Evolutionary conservation across 2,113 vertebrate genomes (phyloP).

Genomic region (Balaenoptera acutorostrata): DNA sequence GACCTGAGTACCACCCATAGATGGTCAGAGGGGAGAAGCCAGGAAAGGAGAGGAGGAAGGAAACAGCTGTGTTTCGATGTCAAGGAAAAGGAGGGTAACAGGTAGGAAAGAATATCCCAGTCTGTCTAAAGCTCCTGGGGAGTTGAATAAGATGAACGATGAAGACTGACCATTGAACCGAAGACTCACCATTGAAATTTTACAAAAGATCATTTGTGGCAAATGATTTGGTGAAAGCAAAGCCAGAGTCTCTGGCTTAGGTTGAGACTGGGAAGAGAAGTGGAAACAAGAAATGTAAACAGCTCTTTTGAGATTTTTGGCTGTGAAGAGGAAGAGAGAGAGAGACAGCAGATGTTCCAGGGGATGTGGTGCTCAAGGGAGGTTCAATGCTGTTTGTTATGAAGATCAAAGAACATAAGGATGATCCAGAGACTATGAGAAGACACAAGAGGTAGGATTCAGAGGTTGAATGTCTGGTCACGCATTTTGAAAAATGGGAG

Average conservation of each 20-base stretch:
- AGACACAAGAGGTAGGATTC: not conserved
- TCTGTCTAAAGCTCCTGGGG: not conserved
- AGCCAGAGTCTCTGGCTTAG: not conserved
- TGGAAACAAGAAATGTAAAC: not conserved
- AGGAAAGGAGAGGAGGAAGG: no score
- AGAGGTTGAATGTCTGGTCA: not conserved
- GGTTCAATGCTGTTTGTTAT: fast-evolving
- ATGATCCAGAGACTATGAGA: not conserved
- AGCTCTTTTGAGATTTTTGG: not conserved
- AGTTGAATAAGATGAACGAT: not conserved
- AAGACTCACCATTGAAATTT: not conserved
- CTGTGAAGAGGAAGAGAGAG: not conserved
- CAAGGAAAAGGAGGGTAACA: no score
- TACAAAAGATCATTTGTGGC: not conserved
- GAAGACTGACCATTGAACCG: not conserved
- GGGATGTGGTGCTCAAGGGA: no score
- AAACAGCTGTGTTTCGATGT: fast-evolving
- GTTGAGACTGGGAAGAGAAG: not conserved
- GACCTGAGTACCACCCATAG: fast-evolving
- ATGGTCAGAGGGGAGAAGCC: not conserved
- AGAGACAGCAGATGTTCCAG: not conserved
- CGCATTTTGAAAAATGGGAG: not conserved
- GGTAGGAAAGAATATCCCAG: fast-evolving
- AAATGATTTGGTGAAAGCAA: not conserved
- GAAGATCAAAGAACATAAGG: not conserved